These are phyloP conservation scores for Alectoris magna DNA, from an alignment of 2,797 vertebrate genomes.

Conservation along the genomic window DNA sequence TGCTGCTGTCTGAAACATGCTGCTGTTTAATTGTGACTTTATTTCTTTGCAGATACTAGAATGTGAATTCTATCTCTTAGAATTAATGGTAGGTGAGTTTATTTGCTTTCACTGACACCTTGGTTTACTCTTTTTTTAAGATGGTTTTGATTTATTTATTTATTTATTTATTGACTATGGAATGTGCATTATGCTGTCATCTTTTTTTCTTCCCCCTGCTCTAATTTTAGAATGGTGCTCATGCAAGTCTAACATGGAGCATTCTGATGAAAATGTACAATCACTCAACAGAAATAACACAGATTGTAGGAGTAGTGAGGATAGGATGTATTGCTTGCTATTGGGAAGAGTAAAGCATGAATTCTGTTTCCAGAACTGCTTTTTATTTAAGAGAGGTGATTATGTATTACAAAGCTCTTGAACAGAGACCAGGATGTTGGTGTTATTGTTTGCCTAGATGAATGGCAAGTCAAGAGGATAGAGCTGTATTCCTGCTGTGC, in stretches of 20 bases:
- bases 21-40: constrained; percentile 55
- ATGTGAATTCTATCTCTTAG: constrained; percentile 99
- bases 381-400: not conserved
- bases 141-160: not conserved
- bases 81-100: constrained; percentile 92
- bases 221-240: not conserved
- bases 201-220: rapidly evolving
- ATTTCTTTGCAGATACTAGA: constrained; percentile 90
- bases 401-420: not conserved
- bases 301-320: not conserved
- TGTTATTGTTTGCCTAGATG: not conserved
- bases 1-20: not conserved
- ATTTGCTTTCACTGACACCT: not conserved
- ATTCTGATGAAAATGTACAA: not conserved
- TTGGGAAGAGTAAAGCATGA: not conserved
- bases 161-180: not conserved
- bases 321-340: not conserved
- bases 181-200: not conserved
- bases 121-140: not conserved
- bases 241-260: not conserved
- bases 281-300: not conserved
- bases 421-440: not conserved
- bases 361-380: not conserved
- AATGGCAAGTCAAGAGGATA: not conserved
- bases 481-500: not conserved